Base-by-base conservation (phyloP, 1,140 invertebrate species). In the Yoshiicerus persimilis region DNA sequence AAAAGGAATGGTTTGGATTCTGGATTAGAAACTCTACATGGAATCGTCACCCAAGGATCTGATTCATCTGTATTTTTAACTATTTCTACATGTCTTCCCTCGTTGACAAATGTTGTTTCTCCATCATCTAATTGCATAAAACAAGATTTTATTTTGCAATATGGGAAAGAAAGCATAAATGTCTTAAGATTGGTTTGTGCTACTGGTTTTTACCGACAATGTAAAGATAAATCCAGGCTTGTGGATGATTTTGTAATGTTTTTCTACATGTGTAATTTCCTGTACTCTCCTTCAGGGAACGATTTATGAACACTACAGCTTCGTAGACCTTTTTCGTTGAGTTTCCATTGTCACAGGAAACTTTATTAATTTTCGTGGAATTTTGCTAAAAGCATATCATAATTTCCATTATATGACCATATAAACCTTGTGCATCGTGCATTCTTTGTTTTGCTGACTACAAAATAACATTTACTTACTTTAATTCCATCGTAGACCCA, bases 301-400 rank as follows among this genome's bases (percentile, higher is more conserved):
- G 84, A 10, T 88, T 64, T 16, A 88, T 86, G 27, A 84, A 39
- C 20, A 88, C 62, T 2, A 88, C 75, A n/a, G 87, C 84, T 56
- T 88, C 87, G 23, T 88, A 88, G 16, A 88, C 87, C 47, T 88
- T 88, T 41, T 86, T 86, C 13, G 39, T 86, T 4, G 84, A 86
- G 36, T 39, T 56, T 30, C 64, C 80, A 30, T 10, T 84, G 25
- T 27, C 66, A 27, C 87, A 88, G 0, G 84, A 66, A 27, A 88
- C 87, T 88, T 88, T 88, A n/a, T 84, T 84, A 38, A 88, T 86
- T 86, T 88, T 88, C 16, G 87, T 85, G 9, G 84, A 75, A 62
- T 88, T 88, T 34, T 62, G 56, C 87, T 88, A 23, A 0, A 83
- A 38, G 16, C 5, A 16, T 20, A 32, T 32, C 1, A 32, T 8